These are phyloP conservation scores for Sebastes wilsoni DNA, from an alignment of 2,797 vertebrate species.

Conservation along the genomic window DNA sequence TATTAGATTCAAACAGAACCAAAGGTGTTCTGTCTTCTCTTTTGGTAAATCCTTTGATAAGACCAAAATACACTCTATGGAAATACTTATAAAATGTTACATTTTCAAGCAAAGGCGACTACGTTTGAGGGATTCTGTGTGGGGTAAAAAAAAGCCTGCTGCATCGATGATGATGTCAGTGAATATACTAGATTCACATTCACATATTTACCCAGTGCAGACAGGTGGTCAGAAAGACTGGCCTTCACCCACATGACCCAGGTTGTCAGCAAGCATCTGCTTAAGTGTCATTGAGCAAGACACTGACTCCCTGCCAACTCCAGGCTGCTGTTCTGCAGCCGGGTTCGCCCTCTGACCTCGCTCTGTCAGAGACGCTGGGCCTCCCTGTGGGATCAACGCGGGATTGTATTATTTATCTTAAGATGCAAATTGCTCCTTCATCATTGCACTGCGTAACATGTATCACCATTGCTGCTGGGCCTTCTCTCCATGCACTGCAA, in stretches of 20 bases:
- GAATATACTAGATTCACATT: not conserved
- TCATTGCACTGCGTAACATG: not conserved
- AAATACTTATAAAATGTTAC: not conserved
- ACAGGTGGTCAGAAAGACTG: slow-evolving; percentile 51
- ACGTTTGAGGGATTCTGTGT: not conserved
- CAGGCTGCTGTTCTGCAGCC: slow-evolving; percentile 11
- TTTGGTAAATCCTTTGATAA: not conserved
- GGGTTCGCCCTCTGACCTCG: slow-evolving; percentile 11
- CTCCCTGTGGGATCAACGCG: not conserved
- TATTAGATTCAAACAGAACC: slow-evolving; percentile 40
- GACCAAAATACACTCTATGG: not conserved
- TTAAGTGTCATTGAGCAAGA: slow-evolving; percentile 58
- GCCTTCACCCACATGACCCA: slow-evolving; percentile 52
- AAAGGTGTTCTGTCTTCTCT: not conserved
- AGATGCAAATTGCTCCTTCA: slow-evolving; percentile 8
- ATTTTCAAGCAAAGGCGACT: not conserved
- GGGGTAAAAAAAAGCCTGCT: not conserved
- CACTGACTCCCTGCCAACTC: slow-evolving; percentile 2
- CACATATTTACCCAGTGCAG: slow-evolving; percentile 5
- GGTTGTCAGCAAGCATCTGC: slow-evolving; percentile 64
- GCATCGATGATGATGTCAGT: not conserved
- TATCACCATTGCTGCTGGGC: not conserved
- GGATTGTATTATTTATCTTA: not conserved
- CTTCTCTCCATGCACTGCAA: not conserved
- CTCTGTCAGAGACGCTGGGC: slow-evolving; percentile 16